Percentiles rank a stretch among this genome's conserved stretches.
phyloP scores from a whole-genome alignment of 2,888 invertebrate genomes.

The Gandaritis pyraliata region DNA sequence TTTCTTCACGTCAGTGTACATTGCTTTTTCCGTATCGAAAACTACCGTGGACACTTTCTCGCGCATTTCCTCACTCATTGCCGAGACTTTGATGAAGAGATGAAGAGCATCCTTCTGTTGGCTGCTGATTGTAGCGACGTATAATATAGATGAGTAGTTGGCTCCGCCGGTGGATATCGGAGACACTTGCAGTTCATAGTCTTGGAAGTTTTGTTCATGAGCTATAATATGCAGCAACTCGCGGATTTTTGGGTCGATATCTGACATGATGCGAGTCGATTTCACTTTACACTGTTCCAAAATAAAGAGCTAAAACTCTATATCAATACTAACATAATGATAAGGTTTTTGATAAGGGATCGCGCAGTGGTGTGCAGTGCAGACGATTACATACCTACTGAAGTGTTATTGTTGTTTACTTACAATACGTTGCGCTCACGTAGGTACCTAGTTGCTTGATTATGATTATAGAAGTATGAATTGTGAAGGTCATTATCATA shows the following conservation, averaged over 20 bases:
- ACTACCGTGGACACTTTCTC: not conserved
- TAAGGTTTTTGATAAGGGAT: not conserved
- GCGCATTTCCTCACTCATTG: slow-evolving; percentile 9
- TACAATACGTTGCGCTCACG: not conserved
- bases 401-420: not conserved
- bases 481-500: too few relatives aligned
- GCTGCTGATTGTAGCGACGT: slow-evolving; percentile 16
- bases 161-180: slow-evolving; percentile 18
- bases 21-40: slow-evolving; percentile 10
- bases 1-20: slow-evolving; percentile 30
- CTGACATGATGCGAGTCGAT: slow-evolving; percentile 10
- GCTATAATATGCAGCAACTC: slow-evolving; percentile 25
- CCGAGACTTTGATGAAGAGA: slow-evolving; percentile 22
- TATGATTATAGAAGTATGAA: too few relatives aligned
- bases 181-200: slow-evolving; percentile 31
- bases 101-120: slow-evolving; percentile 6
- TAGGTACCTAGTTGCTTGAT: too few relatives aligned
- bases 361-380: not conserved
- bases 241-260: not conserved
- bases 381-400: not conserved
- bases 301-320: not conserved
- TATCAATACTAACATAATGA: not conserved
- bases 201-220: slow-evolving; percentile 38
- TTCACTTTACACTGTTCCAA: not conserved
- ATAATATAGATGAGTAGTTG: slow-evolving; percentile 20